phyloP scores from a whole-genome alignment of 1,140 invertebrate genomes.

The Lordiphosa clarofinis region DNA sequence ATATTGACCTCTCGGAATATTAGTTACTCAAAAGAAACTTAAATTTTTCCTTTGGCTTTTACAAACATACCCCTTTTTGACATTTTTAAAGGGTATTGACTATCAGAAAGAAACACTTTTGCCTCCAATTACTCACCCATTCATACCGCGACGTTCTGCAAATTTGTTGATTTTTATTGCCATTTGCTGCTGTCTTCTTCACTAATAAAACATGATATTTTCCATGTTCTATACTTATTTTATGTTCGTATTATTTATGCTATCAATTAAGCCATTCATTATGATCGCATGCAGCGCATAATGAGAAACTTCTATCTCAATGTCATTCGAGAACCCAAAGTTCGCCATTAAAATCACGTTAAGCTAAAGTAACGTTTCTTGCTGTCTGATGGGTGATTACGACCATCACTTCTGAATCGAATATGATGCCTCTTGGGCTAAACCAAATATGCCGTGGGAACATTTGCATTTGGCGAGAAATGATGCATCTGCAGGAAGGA shows the following conservation, averaged over 20 bases:
- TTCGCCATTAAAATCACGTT: constrained; percentile 69
- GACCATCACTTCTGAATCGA: constrained; percentile 63
- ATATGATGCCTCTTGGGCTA: constrained; percentile 29
- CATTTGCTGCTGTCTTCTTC: too few species aligned
- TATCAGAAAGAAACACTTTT: neutral
- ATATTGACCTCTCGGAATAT: too few species aligned
- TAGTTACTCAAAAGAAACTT: too few species aligned
- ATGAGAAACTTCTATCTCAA: constrained; percentile 47
- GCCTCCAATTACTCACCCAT: constrained; percentile 62
- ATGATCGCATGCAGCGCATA: constrained; percentile 33
- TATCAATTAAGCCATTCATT: constrained; percentile 61
- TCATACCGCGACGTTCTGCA: constrained; percentile 45
- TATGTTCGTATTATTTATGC: neutral
- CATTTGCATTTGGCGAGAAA: constrained; percentile 52
- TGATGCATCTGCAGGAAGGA: constrained; percentile 10
- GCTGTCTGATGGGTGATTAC: constrained; percentile 45
- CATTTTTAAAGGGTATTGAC: too few species aligned
- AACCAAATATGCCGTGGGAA: constrained; percentile 58
- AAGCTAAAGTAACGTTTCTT: constrained; percentile 53
- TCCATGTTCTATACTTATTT: constrained; percentile 2
- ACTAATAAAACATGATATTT: constrained; percentile 1
- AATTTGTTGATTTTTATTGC: too few species aligned
- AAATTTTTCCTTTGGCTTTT: too few species aligned
- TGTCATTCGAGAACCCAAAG: constrained; percentile 55
- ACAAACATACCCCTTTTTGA: too few species aligned